Evolutionary conservation across 2,797 vertebrate genomes (phyloP).

Genomic region (Coilia nasus): DNA sequence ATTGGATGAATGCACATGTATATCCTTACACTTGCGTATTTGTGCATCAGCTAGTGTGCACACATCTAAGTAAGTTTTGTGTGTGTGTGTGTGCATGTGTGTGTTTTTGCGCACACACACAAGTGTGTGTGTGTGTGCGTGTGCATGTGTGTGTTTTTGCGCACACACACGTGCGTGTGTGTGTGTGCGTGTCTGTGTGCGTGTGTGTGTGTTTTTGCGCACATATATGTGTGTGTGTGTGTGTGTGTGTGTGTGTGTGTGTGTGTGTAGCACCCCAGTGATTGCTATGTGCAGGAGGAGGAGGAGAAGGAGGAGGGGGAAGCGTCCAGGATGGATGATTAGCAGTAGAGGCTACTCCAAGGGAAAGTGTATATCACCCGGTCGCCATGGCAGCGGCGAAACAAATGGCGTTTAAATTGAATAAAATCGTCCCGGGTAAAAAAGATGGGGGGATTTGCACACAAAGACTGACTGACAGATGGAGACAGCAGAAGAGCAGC

Average conservation of each 20-base stretch:
- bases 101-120: too few relatives aligned
- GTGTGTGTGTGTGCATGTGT: too few relatives aligned
- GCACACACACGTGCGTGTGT: too few relatives aligned
- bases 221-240: too few relatives aligned
- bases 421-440: conserved; percentile 75
- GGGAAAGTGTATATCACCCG: conserved; percentile 64
- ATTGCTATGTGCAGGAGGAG: conserved; percentile 26
- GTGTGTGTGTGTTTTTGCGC: too few relatives aligned
- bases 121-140: too few relatives aligned
- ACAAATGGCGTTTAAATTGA: conserved; percentile 79
- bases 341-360: conserved; percentile 54
- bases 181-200: too few relatives aligned
- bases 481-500: conserved; percentile 75
- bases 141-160: too few relatives aligned
- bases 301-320: neutral
- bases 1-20: neutral
- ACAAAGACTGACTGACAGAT: conserved; percentile 84
- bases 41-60: neutral
- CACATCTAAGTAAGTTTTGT: too few relatives aligned
- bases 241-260: too few relatives aligned
- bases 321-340: conserved; percentile 55
- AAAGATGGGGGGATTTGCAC: conserved; percentile 78
- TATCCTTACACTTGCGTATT: conserved; percentile 41
- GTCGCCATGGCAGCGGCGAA: conserved; percentile 72
- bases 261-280: conserved; percentile 18